These are phyloP conservation scores for Liolophura sinensis DNA, from an alignment of 1,140 invertebrate genomes.

Conservation along the genomic window DNA sequence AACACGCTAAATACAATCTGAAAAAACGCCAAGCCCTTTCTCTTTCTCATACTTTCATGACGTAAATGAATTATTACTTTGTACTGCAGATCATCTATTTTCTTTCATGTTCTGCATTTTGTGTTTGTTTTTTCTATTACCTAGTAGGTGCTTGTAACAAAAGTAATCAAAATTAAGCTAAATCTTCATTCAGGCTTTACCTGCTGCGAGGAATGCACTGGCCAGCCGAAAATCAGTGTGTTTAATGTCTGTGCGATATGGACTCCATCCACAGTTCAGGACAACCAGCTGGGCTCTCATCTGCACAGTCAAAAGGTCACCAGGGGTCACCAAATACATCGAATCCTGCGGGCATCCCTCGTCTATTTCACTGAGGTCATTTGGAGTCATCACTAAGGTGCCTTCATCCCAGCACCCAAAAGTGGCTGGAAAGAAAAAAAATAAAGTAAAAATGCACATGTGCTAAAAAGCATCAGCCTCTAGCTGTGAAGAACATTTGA, in stretches of 20 bases:
- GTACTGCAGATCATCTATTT: too few species aligned
- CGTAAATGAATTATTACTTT: too few species aligned
- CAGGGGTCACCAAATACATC: constrained; percentile 39
- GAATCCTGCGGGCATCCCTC: constrained; percentile 21
- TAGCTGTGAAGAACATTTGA: too few species aligned
- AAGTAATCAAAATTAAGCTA: too few species aligned
- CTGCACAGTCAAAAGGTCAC: constrained; percentile 40
- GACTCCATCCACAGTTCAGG: constrained; percentile 36
- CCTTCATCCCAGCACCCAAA: constrained; percentile 47
- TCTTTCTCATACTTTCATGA: background rate
- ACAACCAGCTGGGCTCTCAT: constrained; percentile 48
- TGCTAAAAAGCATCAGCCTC: background rate
- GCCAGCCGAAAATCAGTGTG: constrained; percentile 32
- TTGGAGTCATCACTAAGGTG: constrained; percentile 38
- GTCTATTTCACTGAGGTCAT: constrained; percentile 17
- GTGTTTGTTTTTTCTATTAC: too few species aligned
- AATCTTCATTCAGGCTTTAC: constrained; percentile 20
- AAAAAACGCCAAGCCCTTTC: background rate
- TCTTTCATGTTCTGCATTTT: too few species aligned
- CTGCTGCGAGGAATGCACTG: constrained; percentile 45
- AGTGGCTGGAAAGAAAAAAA: constrained; percentile 33
- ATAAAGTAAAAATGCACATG: background rate
- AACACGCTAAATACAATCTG: too few species aligned
- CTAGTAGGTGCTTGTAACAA: too few species aligned
- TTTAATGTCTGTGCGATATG: constrained; percentile 23